Evolutionary conservation across 2,888 invertebrate species (phyloP), one percentile per base, ranked within the genome.

Genomic region (Epinotia bilunana): DNA sequence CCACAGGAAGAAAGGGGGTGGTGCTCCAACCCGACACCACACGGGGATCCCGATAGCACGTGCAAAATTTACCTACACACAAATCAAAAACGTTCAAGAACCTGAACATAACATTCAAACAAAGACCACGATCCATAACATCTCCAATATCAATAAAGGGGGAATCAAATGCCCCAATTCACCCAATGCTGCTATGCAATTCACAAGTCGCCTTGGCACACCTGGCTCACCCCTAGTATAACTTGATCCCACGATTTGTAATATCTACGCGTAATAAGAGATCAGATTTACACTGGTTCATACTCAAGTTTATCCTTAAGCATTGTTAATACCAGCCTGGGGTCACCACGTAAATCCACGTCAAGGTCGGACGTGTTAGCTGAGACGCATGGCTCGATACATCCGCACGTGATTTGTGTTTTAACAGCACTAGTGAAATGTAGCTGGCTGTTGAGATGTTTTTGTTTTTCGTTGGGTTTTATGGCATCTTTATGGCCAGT

Each of bases 341-440:
- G 84, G 83, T 84, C 83, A 84, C 82, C 82, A 83, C 87, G 87
- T 90, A 89, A 89, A 89, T 89, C 87, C 82, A 83, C 80, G 85
- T 83, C 88, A 90, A 89, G 88, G 87, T 88, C 88, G 83, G 78
- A 85, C 84, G 84, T 84, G 85, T 64, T 63, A 60, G 69, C 58
- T 65, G 33, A 86, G 88, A 88, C 87, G 84, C 85, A 88, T 84
- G 81, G 81, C 81, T 79, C 86, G 88, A 88, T 88, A 90, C 85
- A 86, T 81, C 73, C 72, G 83, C 68, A 84, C 90, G 91, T 91
- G 91, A 87, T 86, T 84, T 85, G 89, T 83, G 83, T 88, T 79
- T 80, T 78, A 86, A 88, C 81, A 78, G 58, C 78, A 75, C 75
- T 72, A 71, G 39, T 68, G 74, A 71, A 71, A 64, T 70, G 69